phyloP scores from a whole-genome alignment of 1,140 invertebrate genomes.

The Nomia melanderi region DNA sequence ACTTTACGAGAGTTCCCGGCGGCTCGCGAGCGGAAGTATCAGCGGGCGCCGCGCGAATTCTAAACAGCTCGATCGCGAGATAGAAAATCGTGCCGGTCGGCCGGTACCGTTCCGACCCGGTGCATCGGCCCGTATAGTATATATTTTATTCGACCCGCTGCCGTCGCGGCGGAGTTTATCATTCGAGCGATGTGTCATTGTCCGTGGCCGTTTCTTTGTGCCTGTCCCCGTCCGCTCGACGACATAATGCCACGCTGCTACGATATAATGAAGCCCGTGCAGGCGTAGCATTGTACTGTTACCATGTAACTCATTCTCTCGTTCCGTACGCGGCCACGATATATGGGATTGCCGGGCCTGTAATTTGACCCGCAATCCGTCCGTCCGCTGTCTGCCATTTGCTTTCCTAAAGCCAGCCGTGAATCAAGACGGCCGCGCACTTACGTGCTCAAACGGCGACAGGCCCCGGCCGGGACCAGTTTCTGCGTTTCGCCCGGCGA shows the following conservation, averaged over 20 bases:
- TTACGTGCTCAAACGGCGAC: constrained; percentile 34
- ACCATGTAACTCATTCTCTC: constrained; percentile 9
- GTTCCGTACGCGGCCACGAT: constrained; percentile 3
- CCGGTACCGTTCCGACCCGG: background rate
- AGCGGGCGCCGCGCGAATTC: too few species aligned
- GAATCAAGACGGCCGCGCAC: constrained; percentile 31
- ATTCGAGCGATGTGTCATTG: constrained; percentile 50
- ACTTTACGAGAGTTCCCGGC: too few species aligned
- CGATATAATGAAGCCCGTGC: constrained; percentile 45
- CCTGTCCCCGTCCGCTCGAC: constrained; percentile 29
- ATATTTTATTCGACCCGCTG: constrained; percentile 31
- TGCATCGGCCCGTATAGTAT: constrained; percentile 9
- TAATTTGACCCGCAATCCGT: constrained; percentile 56
- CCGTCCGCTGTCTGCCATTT: constrained; percentile 52
- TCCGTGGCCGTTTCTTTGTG: constrained; percentile 19
- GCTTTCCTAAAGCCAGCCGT: constrained; percentile 50
- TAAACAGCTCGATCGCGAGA: background rate
- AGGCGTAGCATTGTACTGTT: constrained; percentile 34
- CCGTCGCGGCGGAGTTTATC: constrained; percentile 35
- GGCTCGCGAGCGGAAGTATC: too few species aligned
- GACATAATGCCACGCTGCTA: constrained; percentile 43
- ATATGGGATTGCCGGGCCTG: constrained; percentile 40
- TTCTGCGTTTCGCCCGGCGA: constrained; percentile 27
- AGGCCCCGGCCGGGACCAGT: constrained; percentile 17
- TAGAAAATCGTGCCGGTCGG: background rate